These are phyloP conservation scores for Orbicella faveolata DNA, from an alignment of 64 coral and sea anemone genomes.

Conservation along the genomic window DNA sequence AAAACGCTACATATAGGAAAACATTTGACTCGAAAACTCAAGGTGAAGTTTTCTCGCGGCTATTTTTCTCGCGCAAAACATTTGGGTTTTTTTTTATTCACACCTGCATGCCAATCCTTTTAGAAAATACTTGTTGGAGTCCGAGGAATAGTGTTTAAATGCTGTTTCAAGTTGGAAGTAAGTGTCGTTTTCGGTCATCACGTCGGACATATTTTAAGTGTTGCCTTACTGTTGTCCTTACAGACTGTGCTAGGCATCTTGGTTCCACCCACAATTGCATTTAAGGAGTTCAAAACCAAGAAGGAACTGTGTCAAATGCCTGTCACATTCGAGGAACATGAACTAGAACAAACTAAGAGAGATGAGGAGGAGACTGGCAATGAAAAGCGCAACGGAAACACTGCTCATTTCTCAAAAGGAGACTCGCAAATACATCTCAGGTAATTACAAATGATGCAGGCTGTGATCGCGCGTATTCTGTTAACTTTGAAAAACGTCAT, in stretches of 20 bases:
- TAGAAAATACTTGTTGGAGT: too few species aligned
- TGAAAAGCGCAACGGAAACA: neutral
- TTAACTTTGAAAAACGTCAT: neutral
- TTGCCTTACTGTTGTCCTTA: neutral
- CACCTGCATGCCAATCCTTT: too few species aligned
- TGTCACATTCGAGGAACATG: constrained; percentile 25
- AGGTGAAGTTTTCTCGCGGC: too few species aligned
- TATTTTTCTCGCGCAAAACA: too few species aligned
- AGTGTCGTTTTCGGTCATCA: too few species aligned
- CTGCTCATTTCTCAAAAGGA: neutral
- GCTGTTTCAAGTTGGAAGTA: too few species aligned
- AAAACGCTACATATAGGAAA: too few species aligned
- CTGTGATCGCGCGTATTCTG: neutral
- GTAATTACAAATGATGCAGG: neutral
- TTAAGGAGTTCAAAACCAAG: constrained; percentile 25
- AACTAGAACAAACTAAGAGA: constrained; percentile 1
- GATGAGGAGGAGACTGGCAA: neutral
- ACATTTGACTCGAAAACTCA: too few species aligned
- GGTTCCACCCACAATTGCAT: constrained; percentile 35
- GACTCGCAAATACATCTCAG: constrained; percentile 13
- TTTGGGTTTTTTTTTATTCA: too few species aligned
- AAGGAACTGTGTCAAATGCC: constrained; percentile 37
- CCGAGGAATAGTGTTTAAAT: too few species aligned
- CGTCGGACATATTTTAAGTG: neutral
- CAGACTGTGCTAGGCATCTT: constrained; percentile 39